These are phyloP conservation scores for Phoenicopterus ruber DNA, from an alignment of 2,113 vertebrate species.

Conservation along the genomic window DNA sequence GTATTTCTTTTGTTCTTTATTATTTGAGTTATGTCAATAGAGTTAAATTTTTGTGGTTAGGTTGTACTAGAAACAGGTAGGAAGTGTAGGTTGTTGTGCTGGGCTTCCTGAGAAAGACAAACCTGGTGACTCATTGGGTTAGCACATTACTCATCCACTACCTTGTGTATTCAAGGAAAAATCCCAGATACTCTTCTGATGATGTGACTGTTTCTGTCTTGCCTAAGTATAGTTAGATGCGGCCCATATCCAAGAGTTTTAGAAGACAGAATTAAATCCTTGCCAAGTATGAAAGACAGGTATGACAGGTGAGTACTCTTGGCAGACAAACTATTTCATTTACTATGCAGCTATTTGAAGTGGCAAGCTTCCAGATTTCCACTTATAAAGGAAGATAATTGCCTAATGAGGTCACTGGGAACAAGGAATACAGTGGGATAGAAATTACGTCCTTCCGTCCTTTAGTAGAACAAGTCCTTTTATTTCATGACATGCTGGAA, in stretches of 20 bases:
- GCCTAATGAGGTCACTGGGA: not conserved
- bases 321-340: not conserved
- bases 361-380: slow-evolving; percentile 1
- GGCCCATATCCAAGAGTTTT: not conserved
- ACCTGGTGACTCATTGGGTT: not conserved
- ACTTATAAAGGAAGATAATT: not conserved
- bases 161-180: slow-evolving; percentile 13
- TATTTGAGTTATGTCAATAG: not conserved
- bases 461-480: not conserved
- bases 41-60: not conserved
- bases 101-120: not conserved
- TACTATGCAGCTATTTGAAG: slow-evolving; percentile 7
- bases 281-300: not conserved
- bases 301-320: not conserved
- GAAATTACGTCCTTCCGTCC: not conserved
- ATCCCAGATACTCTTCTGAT: not conserved
- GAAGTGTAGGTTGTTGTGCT: not conserved
- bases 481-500: not conserved
- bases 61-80: not conserved
- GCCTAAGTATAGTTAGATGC: not conserved
- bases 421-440: not conserved
- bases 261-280: not conserved
- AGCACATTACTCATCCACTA: not conserved
- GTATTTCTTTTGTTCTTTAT: not conserved
- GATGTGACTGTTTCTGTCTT: not conserved